Base-by-base conservation (phyloP, 2,797 vertebrate species). In the Lagorchestes hirsutus region DNA sequence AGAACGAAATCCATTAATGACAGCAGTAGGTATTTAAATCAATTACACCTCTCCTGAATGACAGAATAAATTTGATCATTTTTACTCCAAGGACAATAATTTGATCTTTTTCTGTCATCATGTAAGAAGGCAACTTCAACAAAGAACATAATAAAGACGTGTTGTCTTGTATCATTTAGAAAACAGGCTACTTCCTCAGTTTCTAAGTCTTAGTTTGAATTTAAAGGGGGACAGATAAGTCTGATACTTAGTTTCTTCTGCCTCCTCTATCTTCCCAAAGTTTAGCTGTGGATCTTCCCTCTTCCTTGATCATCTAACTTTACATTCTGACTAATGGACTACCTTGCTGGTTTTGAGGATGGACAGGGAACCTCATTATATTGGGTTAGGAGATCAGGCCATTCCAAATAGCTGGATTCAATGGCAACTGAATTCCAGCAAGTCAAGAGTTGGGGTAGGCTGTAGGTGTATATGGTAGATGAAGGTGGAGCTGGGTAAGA, bases 1-100 rank as follows among this genome's bases (percentile, higher is more conserved):
- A 95, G 92, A 93, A 93, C 95, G 95, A 91, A 95, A 94, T 97
- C 90, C 96, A 91, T 74, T 74, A 74, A 74, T 74, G 67, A 40
- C 96, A 95, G 62, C 24, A 95, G 40, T 93, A 97, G 40, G 96
- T 55, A 50, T 95, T 93, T 97, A 93, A 96, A 97, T 97, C 96
- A 93, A 96, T 93, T 93, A 97, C 24, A 24, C 46, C 40, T 93
- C 93, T 94, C 28, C 91, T 95, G 96, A n/a, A 94, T 96, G 97
- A 92, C 90, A 95, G n/a, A 94, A 58, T 91, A 98, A 55, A 97
- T 96, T 98, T 96, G 93, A 58, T 90, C 82, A 96, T 31, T 92
- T 97, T 97, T 97, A 34, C 59, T 31, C 6, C 55, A 55, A 96
- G 94, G 90, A 96, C 91, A 50, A 34, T 95, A 98, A 97, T 91